Base-by-base conservation (phyloP, 2,888 invertebrate species). In the Drosophila siamana region DNA sequence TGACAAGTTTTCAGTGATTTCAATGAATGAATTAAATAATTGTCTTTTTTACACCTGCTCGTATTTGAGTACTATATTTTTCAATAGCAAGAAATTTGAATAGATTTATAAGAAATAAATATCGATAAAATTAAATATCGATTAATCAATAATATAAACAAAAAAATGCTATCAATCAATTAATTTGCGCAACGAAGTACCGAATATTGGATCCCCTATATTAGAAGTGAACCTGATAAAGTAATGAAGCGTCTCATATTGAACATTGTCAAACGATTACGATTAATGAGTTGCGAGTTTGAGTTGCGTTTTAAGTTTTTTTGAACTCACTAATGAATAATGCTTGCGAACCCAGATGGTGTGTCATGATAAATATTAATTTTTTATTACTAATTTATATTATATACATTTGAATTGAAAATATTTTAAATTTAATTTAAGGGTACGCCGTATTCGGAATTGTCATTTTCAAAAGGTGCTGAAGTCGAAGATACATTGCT, bases 401-500 rank as follows among this genome's bases (percentile, higher is more conserved):
- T 38, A 38, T 15, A 13, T 15, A 38, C 36, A 38, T 38, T 38
- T 13, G 36, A 38, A 13, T 13, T 15, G 5, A n/a, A 26, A 1
- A 7, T 26, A 26, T 5, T 8, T 19, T 13, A 2, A 2, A 46
- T 7, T 44, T 52, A 61, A 22, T 61, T 61, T n/a, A 61, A 13
- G 5, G 60, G 60, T 13, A 61, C 60, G 16, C 36, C 60, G 19
- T 61, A 61, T 19, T 9, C 43, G 0, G 60, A 52, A 11, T 61
- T n/a, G 1, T 61, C 60, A 19, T 44, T 19, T 9, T 36, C 43
- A 2, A 4, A 16, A 19, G 52, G 33, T 28, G 26, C 7, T 36
- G 19, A 5, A 7, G 52, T 51, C 6, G 52, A 30, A 7, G 36
- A 22, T 22, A 5, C 24, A 9, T 22, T 7, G 6, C n/a, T 15